Evolutionary conservation across 2,888 invertebrate species (phyloP).

Genomic region (Polydrusus pterygomalis): DNA sequence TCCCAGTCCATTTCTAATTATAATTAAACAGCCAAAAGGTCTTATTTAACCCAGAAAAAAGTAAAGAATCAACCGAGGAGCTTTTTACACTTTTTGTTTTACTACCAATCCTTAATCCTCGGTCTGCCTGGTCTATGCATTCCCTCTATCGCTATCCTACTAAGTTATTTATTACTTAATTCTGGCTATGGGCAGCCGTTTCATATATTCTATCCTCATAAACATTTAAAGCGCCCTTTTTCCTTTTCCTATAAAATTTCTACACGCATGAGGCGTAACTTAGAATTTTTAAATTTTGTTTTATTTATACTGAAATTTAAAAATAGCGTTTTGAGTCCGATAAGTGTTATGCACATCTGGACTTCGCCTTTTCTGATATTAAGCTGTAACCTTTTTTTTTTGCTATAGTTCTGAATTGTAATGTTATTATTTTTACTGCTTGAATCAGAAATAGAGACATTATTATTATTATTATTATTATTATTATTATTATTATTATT

Average conservation of each 20-base stretch:
- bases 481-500: too few relatives aligned
- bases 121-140: constrained; percentile 1
- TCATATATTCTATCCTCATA: constrained; percentile 36
- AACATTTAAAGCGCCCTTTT: constrained; percentile 40
- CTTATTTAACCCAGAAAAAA: constrained; percentile 5
- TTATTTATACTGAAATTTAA: constrained; percentile 1
- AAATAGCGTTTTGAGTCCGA: not conserved
- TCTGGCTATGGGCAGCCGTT: constrained; percentile 43
- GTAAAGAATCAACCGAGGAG: not conserved
- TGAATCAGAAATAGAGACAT: too few relatives aligned
- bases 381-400: too few relatives aligned
- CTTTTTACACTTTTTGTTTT: constrained; percentile 22
- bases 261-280: not conserved
- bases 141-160: constrained; percentile 22
- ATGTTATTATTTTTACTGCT: too few relatives aligned
- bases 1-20: too few relatives aligned
- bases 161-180: constrained; percentile 51
- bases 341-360: too few relatives aligned
- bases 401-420: too few relatives aligned
- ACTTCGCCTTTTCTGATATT: too few relatives aligned
- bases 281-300: not conserved
- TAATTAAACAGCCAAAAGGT: constrained; percentile 8
- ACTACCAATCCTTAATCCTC: constrained; percentile 30
- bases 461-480: too few relatives aligned
- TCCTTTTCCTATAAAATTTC: constrained; percentile 17